Conservation (phyloP, 2,113 vertebrate genomes). For the Eclectus roratus region DNA sequence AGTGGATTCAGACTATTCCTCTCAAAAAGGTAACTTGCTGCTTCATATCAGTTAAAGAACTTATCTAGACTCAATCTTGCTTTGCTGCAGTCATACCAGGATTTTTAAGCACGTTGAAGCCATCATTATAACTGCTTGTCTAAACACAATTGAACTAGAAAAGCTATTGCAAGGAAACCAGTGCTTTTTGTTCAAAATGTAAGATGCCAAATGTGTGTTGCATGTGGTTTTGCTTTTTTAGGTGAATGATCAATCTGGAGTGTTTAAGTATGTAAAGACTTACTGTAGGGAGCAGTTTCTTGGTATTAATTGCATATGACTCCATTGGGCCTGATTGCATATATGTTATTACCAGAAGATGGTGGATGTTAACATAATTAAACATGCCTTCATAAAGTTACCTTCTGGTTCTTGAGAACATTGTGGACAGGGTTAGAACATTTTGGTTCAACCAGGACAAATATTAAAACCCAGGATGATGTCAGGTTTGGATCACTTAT, state of each 20-base stretch:
- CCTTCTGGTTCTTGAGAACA: not conserved
- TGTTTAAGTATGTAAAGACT: not conserved
- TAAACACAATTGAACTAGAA: not conserved
- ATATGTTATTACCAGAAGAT: not conserved
- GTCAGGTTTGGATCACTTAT: not conserved
- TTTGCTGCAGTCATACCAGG: not conserved
- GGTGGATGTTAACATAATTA: not conserved
- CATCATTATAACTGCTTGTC: not conserved
- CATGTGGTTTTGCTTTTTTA: not conserved
- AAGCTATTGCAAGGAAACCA: not conserved
- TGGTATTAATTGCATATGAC: not conserved
- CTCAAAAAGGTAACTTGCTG: constrained; percentile 90
- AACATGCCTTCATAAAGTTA: not conserved
- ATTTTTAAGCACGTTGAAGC: not conserved
- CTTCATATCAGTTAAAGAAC: not conserved
- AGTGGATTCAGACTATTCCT: constrained; percentile 98
- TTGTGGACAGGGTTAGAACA: not conserved
- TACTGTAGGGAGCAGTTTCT: not conserved
- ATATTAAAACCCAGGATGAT: not conserved
- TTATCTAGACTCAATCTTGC: not conserved
- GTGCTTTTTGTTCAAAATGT: not conserved
- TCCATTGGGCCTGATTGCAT: not conserved
- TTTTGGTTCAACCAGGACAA: not conserved
- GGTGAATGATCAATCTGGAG: not conserved
- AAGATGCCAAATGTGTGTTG: not conserved